A percentile compares a stretch with the other conserved stretches of the same genome.
phyloP scores from a whole-genome alignment of 2,113 vertebrate species.

The Platycercus adscitus region DNA sequence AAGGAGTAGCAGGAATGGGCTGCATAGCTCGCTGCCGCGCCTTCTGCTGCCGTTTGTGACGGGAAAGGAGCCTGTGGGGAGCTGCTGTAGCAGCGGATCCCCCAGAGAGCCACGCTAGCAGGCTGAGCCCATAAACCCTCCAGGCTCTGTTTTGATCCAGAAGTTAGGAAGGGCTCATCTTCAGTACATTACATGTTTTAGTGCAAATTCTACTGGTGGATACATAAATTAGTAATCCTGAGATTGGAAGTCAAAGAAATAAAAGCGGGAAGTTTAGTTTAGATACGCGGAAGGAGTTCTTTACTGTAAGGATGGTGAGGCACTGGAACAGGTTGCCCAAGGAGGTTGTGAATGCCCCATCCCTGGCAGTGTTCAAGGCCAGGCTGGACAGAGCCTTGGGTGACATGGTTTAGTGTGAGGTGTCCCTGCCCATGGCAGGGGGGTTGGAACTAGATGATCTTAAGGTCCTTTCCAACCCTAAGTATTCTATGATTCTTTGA shows the following conservation, averaged over 20 bases:
- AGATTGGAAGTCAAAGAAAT: not conserved
- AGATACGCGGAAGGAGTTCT: not conserved
- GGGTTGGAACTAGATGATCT: not conserved
- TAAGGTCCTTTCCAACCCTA: not conserved
- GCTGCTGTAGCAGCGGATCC: not conserved
- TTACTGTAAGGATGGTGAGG: not conserved
- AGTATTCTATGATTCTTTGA: not conserved
- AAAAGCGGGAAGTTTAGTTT: not conserved
- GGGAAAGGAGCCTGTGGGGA: not conserved
- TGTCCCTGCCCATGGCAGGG: not conserved
- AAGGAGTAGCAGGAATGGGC: accelerated
- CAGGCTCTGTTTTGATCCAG: not conserved
- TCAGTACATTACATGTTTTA: not conserved
- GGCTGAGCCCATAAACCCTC: accelerated
- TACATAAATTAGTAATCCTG: not conserved
- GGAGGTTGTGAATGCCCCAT: not conserved
- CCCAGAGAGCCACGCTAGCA: not conserved
- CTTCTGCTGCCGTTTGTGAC: accelerated
- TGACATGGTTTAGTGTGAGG: not conserved
- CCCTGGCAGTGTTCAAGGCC: not conserved
- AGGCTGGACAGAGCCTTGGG: not conserved
- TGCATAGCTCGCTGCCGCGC: accelerated
- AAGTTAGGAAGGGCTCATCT: not conserved
- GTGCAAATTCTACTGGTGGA: not conserved
- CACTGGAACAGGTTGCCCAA: not conserved